Evolutionary conservation across 2,797 vertebrate genomes (phyloP), one percentile per base, ranked within the genome.

Genomic region (Coccyzus lansbergi): DNA sequence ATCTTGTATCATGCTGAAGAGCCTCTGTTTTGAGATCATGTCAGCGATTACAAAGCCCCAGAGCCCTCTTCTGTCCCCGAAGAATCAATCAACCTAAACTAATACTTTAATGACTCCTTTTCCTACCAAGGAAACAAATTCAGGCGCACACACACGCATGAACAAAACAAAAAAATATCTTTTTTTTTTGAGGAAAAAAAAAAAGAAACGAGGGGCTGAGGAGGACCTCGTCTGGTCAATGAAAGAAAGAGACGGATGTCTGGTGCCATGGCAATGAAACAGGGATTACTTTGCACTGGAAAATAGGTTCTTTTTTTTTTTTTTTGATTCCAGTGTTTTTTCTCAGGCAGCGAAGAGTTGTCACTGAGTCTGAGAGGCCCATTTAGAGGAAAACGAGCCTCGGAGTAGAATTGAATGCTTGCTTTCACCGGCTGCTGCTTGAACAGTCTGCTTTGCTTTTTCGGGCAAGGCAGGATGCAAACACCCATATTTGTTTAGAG

Each of bases 231-330:
- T 98, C 98, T 98, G 98, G 98, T 98, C 97, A 98, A 97, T 98
- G 98, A 98, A 98, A 98, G 97, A 98, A 97, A 98, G 98, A 98
- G 97, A 96, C 96, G 95, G 94, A 96, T 97, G 98, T 99, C 99
- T 99, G 98, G 98, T 98, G 98, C 98, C 98, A 98, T 99, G 98
- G 99, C 98, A 99, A 98, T 99, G 91, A 96, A 84, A 97, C 97
- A 97, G 97, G 97, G 98, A 98, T 99, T 98, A 98, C 98, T 98
- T 98, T 98, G 98, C 98, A 98, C 98, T 97, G 95, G 92, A 96
- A 98, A 98, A 97, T 94, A 96, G 95, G 80, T 94, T 96, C 86
- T 7, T 95, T 96, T 94, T 85, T 93, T 92, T 83, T 2, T 4
- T 49, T 44, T 81, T 46, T 97, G 94, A 87, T 86, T 88, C 78